phyloP scores from a whole-genome alignment of 1,140 invertebrate species.

The Drosophila sp. region DNA sequence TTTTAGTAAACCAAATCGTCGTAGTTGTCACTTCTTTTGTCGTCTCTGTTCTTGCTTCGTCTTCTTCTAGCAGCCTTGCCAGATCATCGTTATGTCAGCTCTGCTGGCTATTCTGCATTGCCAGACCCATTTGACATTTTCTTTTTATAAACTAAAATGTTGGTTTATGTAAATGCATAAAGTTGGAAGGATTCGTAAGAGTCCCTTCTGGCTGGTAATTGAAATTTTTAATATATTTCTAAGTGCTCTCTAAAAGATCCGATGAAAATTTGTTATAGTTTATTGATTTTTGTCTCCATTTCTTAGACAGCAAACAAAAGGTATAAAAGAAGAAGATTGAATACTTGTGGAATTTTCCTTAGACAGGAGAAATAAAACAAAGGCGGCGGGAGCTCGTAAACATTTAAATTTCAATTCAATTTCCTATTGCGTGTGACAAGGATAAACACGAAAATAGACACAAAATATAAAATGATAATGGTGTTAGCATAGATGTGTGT shows the following conservation, averaged over 20 bases:
- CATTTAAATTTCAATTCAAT: conserved; percentile 11
- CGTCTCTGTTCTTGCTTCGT: no score
- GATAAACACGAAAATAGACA: conserved; percentile 43
- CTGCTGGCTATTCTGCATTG: no score
- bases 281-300: neutral
- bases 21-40: no score
- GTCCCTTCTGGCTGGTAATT: no score
- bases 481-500: conserved; percentile 3
- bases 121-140: no score
- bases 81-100: no score
- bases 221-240: no score
- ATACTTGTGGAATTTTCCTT: neutral
- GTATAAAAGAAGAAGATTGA: conserved; percentile 2
- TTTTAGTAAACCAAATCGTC: no score
- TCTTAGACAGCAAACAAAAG: neutral
- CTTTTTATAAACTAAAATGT: no score
- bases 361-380: neutral
- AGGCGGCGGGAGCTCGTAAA: conserved; percentile 4
- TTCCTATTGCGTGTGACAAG: conserved; percentile 36
- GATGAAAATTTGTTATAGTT: neutral
- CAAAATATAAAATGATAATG: conserved; percentile 16
- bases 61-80: no score
- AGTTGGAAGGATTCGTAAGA: no score
- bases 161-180: no score
- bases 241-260: neutral